Conservation (phyloP, 2,797 vertebrate species). For the Crotalus adamanteus region DNA sequence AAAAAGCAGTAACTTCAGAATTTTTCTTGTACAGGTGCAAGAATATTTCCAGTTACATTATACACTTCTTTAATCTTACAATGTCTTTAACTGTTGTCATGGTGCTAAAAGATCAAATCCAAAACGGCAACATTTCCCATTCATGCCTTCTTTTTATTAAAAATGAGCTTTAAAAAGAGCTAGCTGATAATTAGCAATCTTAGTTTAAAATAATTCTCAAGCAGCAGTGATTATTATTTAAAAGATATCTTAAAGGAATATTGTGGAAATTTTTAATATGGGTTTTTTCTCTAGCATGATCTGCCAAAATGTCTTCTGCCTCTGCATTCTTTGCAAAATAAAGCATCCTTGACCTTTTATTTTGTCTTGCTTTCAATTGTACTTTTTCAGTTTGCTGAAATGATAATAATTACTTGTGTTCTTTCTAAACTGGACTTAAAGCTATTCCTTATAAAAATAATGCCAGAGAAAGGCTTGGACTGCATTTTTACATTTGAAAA, state of each 20-base stretch:
- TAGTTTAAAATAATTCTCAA: neutral
- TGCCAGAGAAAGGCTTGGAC: neutral
- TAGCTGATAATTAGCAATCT: neutral
- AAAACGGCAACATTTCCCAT: neutral
- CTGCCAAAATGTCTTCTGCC: neutral
- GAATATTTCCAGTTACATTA: neutral
- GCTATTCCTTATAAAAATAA: neutral
- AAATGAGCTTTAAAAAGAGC: neutral
- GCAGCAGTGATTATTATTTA: neutral
- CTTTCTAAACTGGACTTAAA: neutral
- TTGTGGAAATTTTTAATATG: neutral
- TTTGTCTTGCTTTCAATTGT: neutral
- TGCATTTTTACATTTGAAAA: neutral
- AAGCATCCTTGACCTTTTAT: neutral
- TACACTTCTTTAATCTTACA: neutral
- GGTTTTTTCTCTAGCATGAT: neutral
- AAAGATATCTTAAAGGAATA: neutral
- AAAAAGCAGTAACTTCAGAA: neutral
- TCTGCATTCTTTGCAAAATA: neutral
- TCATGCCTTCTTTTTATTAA: neutral
- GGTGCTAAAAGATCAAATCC: neutral
- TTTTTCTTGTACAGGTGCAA: neutral
- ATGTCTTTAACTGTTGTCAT: neutral
- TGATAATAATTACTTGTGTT: neutral
- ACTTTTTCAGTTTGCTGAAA: neutral